Conservation (phyloP, 2,113 vertebrate species). For the Dolichallabes microphthalmus region DNA sequence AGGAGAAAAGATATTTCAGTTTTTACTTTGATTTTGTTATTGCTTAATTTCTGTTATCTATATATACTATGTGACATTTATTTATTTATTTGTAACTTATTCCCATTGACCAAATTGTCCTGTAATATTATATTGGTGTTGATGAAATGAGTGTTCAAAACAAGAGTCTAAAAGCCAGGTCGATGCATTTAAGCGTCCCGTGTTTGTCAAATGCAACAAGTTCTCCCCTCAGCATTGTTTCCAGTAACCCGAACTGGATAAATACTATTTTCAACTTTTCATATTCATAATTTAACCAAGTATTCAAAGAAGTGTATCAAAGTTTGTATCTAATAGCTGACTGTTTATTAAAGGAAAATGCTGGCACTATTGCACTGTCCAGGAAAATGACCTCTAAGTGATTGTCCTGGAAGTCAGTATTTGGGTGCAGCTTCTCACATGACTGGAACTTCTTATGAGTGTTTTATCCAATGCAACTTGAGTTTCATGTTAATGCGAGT, state of each 20-base stretch:
- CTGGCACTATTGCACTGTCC: not conserved
- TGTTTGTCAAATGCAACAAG: not conserved
- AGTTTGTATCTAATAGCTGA: not conserved
- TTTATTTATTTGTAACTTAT: slow-evolving; percentile 33
- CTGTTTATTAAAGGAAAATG: not conserved
- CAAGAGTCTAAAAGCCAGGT: slow-evolving; percentile 10
- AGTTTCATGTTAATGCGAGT: slow-evolving; percentile 21
- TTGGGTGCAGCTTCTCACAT: not conserved
- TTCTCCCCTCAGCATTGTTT: not conserved
- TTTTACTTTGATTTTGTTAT: slow-evolving; percentile 23
- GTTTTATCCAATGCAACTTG: slow-evolving; percentile 6
- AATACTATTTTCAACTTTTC: slow-evolving; percentile 14
- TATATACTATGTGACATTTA: not conserved
- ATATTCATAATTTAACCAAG: not conserved
- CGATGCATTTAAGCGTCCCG: not conserved
- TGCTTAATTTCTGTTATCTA: slow-evolving; percentile 5
- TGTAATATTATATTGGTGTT: slow-evolving; percentile 15
- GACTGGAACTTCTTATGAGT: slow-evolving; percentile 2
- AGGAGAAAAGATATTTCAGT: slow-evolving; percentile 5
- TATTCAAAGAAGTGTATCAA: not conserved
- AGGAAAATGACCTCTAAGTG: slow-evolving; percentile 9
- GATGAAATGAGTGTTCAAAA: slow-evolving; percentile 22
- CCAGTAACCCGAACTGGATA: not conserved
- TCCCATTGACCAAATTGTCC: slow-evolving; percentile 31
- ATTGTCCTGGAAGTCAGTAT: not conserved